Evolutionary conservation across 2,888 invertebrate genomes (phyloP), one percentile per base, ranked within the genome.

Genomic region (Phyllotreta striolata): DNA sequence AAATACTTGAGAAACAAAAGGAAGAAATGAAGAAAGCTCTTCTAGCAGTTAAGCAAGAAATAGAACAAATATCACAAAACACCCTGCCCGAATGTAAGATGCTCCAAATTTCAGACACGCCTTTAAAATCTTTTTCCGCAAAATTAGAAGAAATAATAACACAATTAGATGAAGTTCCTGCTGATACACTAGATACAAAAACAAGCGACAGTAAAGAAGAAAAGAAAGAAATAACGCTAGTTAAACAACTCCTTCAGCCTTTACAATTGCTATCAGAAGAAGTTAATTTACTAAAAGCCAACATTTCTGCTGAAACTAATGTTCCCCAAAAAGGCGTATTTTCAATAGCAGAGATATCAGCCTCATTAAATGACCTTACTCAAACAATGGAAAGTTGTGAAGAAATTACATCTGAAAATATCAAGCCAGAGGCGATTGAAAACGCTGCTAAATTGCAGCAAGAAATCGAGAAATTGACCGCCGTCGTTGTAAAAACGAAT

Each of bases 281-380:
- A 12, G n/a, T 49, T 7, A 10, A n/a, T 9, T 5, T 24, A 24
- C 8, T 59, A 8, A 49, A 59, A 40, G n/a, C 51, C n/a, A 51
- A 56, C 72, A 10, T 72, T 69, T 57, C 55, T 60, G 34, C 39
- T 60, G 14, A 14, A 71, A 13, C 64, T 68, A 13, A 58, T 6
- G 35, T 34, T 10, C 64, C 41, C 5, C 47, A 61, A 34, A 12
- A 52, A 24, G 65, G 57, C 40, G 40, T 62, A 35, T 24, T 56
- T 6, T 62, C 62, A 14, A 3, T 73, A 46, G 40, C 67, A 10
- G 69, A 72, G 55, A 47, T 74, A 35, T 56, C 55, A 13, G 55
- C 63, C 55, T 43, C 66, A 1, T 34, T 67, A 7, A 10, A 12
- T 1, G 55, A 43, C 10, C 46, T 64, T 12, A n/a, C 37, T 3